A percentile compares a stretch with the other conserved stretches of the same genome.
These are phyloP conservation scores for Schizotus pectinicornis DNA, from an alignment of 2,888 invertebrate species.

Conservation along the genomic window DNA sequence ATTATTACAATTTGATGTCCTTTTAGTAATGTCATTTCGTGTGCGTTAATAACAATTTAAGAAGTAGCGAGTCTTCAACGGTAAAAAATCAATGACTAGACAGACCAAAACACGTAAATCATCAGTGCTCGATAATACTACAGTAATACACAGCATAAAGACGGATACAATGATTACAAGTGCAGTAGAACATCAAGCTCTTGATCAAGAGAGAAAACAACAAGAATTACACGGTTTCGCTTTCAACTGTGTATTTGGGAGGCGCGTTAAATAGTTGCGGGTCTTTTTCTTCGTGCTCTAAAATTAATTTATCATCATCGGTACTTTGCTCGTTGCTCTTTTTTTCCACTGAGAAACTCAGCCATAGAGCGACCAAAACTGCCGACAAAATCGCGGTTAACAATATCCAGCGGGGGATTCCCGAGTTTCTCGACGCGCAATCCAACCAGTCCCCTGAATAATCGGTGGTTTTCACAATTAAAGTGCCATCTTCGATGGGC, in stretches of 20 bases:
- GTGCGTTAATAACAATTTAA: conserved; percentile 24
- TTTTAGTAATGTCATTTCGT: neutral
- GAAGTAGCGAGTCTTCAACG: conserved; percentile 17
- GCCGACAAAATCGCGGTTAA: conserved; percentile 57
- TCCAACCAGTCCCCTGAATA: conserved; percentile 52
- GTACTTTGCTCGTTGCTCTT: conserved; percentile 32
- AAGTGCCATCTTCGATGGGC: conserved; percentile 44
- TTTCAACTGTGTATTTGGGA: conserved; percentile 42
- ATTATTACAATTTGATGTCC: no score
- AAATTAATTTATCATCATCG: conserved; percentile 36
- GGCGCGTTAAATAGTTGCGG: conserved; percentile 32
- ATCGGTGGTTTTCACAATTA: conserved; percentile 16
- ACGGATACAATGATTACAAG: conserved; percentile 7
- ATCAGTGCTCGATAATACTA: conserved; percentile 4
- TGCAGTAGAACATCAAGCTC: neutral
- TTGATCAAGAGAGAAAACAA: neutral
- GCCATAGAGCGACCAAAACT: conserved; percentile 59
- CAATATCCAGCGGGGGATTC: conserved; percentile 59
- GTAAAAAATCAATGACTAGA: conserved; percentile 19
- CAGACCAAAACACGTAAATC: conserved; percentile 12
- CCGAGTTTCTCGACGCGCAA: conserved; percentile 59
- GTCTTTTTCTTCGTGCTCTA: conserved; percentile 30
- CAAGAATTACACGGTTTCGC: conserved; percentile 40
- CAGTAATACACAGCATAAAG: neutral
- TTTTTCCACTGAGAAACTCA: conserved; percentile 56